These are phyloP conservation scores for Poeciliopsis infans DNA, from an alignment of 2,797 vertebrate species.

Conservation along the genomic window DNA sequence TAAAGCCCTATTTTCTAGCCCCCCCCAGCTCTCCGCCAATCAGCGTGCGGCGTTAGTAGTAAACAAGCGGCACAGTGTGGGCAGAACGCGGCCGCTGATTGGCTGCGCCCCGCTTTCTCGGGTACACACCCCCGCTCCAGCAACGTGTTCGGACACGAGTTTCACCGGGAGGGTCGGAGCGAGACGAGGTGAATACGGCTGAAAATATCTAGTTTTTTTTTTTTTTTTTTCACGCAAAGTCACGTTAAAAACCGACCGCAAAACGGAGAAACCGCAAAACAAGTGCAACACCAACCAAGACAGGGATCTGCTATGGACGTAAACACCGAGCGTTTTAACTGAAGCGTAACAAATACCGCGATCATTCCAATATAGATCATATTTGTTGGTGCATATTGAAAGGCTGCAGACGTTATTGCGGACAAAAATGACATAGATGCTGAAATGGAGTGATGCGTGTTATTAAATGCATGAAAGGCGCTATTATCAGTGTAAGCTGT, in stretches of 20 bases:
- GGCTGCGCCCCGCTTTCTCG: slow-evolving; percentile 49
- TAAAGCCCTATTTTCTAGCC: slow-evolving; percentile 46
- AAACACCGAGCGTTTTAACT: not conserved
- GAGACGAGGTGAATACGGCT: not conserved
- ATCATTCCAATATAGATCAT: slow-evolving; percentile 1
- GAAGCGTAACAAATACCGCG: slow-evolving; percentile 11
- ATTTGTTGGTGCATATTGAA: not conserved
- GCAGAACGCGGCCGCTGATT: slow-evolving; percentile 66
- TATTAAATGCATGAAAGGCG: not conserved
- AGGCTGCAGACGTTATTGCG: not conserved
- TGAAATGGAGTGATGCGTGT: not conserved
- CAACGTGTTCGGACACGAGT: slow-evolving; percentile 85
- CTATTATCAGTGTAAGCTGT: rapidly evolving
- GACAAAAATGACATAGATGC: not conserved
- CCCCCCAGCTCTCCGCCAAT: slow-evolving; percentile 59
- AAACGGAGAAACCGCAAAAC: not conserved
- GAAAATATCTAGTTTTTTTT: slow-evolving; percentile 12
- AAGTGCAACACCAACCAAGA: rapidly evolving
- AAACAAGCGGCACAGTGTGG: slow-evolving; percentile 73
- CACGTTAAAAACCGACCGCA: not conserved
- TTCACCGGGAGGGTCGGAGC: slow-evolving; percentile 61
- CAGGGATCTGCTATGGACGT: rapidly evolving
- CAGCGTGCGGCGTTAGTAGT: slow-evolving; percentile 62
- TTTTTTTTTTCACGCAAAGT: not conserved
- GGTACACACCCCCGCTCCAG: slow-evolving; percentile 75